A percentile compares a stretch with the other conserved stretches of the same genome.
Conservation (phyloP, 2,888 invertebrate genomes). For the Conomelus anceps region DNA sequence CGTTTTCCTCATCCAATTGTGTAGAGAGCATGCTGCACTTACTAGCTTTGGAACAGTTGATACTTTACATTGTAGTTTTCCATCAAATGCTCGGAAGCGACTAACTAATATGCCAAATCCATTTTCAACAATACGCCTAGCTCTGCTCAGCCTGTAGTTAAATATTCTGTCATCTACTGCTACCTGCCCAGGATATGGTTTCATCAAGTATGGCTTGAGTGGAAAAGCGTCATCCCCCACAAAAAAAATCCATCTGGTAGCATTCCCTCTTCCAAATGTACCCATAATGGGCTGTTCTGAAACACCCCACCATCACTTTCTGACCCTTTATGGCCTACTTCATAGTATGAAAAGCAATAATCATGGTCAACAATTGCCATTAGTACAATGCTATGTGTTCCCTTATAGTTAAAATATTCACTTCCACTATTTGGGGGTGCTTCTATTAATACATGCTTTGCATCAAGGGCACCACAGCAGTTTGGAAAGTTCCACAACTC, state of each 20-base stretch:
- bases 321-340: constrained; percentile 30
- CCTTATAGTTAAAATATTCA: constrained; percentile 35
- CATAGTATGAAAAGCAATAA: constrained; percentile 31
- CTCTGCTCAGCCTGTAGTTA: constrained; percentile 31
- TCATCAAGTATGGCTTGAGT: constrained; percentile 27
- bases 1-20: constrained; percentile 19
- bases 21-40: constrained; percentile 14
- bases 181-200: constrained; percentile 24
- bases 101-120: constrained; percentile 29
- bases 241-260: constrained; percentile 19
- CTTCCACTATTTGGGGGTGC: constrained; percentile 33
- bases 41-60: constrained; percentile 5
- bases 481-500: too few species aligned
- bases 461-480: constrained; percentile 34
- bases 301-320: constrained; percentile 31
- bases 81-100: constrained; percentile 30
- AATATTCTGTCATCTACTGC: constrained; percentile 22
- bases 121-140: constrained; percentile 31
- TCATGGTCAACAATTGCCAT: constrained; percentile 34
- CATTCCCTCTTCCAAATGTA: constrained; percentile 21
- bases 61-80: neutral
- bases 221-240: constrained; percentile 32
- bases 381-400: constrained; percentile 33
- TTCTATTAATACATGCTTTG: constrained; percentile 35
- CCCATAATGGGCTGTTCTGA: constrained; percentile 11